A percentile compares a stretch with the other conserved stretches of the same genome.
Evolutionary conservation across 2,797 vertebrate species (phyloP).

Genomic region (Enteromius radiatus): DNA sequence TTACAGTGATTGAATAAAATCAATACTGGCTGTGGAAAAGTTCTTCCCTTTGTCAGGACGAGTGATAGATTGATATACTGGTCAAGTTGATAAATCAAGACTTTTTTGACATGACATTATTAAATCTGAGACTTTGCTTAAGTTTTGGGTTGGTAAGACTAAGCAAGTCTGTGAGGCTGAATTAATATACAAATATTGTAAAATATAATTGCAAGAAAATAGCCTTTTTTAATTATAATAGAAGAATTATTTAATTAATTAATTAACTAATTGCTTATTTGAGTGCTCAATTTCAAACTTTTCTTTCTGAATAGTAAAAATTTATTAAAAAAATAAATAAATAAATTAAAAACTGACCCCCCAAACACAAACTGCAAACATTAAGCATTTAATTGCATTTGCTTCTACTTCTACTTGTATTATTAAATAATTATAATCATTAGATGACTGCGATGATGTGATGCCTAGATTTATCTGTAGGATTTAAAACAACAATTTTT

Average conservation of each 20-base stretch:
- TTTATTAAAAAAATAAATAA: too few species aligned
- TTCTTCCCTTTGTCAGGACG: background rate
- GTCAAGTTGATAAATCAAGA: background rate
- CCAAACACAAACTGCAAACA: too few species aligned
- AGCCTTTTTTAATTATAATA: background rate
- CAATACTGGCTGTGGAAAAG: conserved; percentile 25
- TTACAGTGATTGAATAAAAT: conserved; percentile 26
- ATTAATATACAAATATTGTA: background rate
- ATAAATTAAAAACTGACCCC: too few species aligned
- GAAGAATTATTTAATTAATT: background rate
- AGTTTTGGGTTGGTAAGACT: background rate
- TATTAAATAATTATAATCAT: too few species aligned
- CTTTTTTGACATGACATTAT: background rate
- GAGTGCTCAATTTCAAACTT: too few species aligned
- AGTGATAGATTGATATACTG: background rate
- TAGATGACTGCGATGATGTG: background rate
- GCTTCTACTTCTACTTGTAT: too few species aligned
- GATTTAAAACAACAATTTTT: background rate
- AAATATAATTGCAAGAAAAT: background rate
- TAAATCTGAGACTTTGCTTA: background rate
- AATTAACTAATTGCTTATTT: background rate
- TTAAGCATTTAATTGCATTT: too few species aligned
- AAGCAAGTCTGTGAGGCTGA: background rate
- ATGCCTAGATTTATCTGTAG: background rate
- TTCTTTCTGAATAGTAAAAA: too few species aligned